Base-by-base conservation (phyloP, 2,797 vertebrate species). In the Nothura maculosa region DNA sequence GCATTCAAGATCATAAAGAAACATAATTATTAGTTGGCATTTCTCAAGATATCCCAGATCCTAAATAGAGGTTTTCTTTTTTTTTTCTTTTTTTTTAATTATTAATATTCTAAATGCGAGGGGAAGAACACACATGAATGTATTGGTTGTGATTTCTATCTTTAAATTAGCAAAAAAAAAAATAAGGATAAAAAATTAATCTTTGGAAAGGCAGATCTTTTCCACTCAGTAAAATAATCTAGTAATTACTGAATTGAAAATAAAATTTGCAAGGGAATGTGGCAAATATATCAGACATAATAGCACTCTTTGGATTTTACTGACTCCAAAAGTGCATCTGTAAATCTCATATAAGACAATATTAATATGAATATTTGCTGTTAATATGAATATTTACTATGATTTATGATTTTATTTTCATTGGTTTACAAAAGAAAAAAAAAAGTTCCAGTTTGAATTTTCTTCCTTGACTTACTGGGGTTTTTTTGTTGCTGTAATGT, bases 201-300 rank as follows among this genome's bases (percentile, higher is more conserved):
- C 8, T 7, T 45, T 67, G 10, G 57, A 20, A 9, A 69, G 28
- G 34, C 1, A 36, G 25, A 47, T 4, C 0, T 63, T 45, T 77
- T 47, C 17, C 3, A 25, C 9, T 50, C 62, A 36, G 15, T 36
- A 21, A 45, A 50, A 32, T 34, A 57, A 58, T 43, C 18, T 30
- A 74, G 4, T 62, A 69, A 43, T 22, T 52, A 52, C 2, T 69
- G 38, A 38, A 55, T 50, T 70, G 20, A 63, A n/a, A 81, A 63
- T 7, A 18, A 63, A 93, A 50, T 1, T 24, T 27, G 2, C 3
- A 3, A 38, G 1, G 42, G 9, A 89, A 60, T 28, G 22, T 34
- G 27, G 9, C n/a, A 32, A 47, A 21, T 28, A 60, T 40, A 76
- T 58, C 22, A 50, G 5, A 24, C 7, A 67, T 87, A 0, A 0